Base-by-base conservation (phyloP, 1,140 invertebrate genomes). In the Cydia amplana region DNA sequence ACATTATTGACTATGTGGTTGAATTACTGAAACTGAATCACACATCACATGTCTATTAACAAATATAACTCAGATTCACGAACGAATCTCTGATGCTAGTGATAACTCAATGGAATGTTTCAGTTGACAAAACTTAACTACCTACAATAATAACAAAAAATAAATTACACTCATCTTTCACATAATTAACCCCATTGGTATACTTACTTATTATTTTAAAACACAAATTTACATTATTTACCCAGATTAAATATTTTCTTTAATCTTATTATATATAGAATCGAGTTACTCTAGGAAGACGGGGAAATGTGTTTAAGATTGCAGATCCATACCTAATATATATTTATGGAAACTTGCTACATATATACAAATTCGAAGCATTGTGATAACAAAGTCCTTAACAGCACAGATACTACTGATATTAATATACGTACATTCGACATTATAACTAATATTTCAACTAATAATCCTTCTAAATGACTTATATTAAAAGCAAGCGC, bases 1-100 rank as follows among this genome's bases (percentile, higher is more conserved):
- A 70, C 65, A 70, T 43, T 70, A 70, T 70, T 70, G 28, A 70
- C 32, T 70, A 70, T 70, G 32, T 70, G 65, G 65, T 70, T 70
- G 28, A n/a, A 36, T 18, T 20, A n/a, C 28, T 40, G 32, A 36
- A 70, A 70, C 65, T 40, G 64, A 67, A 65, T 36, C 5, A 18
- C 16, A 60, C n/a, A 5, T 18, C 9, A 51, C 10, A 51, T 18
- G 32, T 4, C 16, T 51, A 51, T 5, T 18, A 18, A 55, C 51
- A 7, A 55, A 7, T 55, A 18, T 7, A 55, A 14, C 14, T 46
- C 4, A 18, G 0, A 18, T 18, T 18, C 51, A 18, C n/a, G 16
- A 49, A 49, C 16, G 46, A n/a, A 16, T 49, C 12, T 49, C 46
- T 16, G 28, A 28, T 28, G 1, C 0, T 10, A 46, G 43, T 16